Percentiles rank a stretch among this genome's conserved stretches.
Conservation (phyloP, 2,888 invertebrate species). For the Chaetogeoica ovagalla region DNA sequence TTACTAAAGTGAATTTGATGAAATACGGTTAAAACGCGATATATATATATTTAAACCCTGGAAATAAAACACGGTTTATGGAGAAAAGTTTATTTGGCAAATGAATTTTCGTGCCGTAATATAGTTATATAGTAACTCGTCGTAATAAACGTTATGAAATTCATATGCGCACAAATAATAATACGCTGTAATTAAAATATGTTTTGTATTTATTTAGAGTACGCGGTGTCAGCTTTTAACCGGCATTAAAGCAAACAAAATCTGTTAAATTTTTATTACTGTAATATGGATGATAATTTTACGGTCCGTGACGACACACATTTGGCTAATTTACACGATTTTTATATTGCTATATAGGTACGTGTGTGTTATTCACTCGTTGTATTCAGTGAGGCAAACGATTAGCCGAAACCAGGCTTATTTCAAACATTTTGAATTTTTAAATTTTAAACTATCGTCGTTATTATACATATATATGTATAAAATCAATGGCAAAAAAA, state of each 20-base stretch:
- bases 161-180: background rate
- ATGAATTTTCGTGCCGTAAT: slow-evolving; percentile 11
- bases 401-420: too few species aligned
- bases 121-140: background rate
- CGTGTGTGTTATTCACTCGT: too few species aligned
- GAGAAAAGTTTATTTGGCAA: background rate
- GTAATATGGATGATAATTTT: background rate
- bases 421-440: too few species aligned
- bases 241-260: slow-evolving; percentile 20
- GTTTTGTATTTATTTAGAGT: slow-evolving; percentile 39
- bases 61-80: slow-evolving; percentile 6
- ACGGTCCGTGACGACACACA: background rate
- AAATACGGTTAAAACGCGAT: slow-evolving; percentile 24
- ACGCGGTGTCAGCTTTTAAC: background rate
- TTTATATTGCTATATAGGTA: too few species aligned
- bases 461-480: too few species aligned
- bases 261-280: slow-evolving; percentile 22
- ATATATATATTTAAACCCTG: slow-evolving; percentile 5
- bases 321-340: background rate
- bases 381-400: too few species aligned
- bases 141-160: slow-evolving; percentile 15
- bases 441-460: too few species aligned
- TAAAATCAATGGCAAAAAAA: too few species aligned
- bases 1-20: slow-evolving; percentile 21
- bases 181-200: slow-evolving; percentile 31